These are phyloP conservation scores for Ceraclea dissimilis DNA, from an alignment of 2,888 invertebrate species.

Conservation along the genomic window DNA sequence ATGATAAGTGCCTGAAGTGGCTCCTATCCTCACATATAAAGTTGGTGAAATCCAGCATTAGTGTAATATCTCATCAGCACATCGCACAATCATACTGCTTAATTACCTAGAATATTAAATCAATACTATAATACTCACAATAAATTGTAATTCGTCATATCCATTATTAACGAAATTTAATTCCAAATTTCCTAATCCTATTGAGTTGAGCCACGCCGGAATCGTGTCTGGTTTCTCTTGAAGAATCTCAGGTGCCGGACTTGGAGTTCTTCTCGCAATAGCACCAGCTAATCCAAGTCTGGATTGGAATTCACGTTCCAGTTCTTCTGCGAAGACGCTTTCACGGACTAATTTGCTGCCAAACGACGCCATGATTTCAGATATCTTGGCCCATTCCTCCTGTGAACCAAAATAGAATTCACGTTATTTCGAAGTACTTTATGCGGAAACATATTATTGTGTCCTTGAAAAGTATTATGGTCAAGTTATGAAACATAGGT, in stretches of 20 bases:
- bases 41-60: too few species aligned
- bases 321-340: conserved; percentile 69
- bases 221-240: conserved; percentile 50
- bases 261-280: conserved; percentile 18
- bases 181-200: conserved; percentile 77
- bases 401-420: conserved; percentile 34
- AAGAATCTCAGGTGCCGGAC: conserved; percentile 31
- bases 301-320: conserved; percentile 72
- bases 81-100: too few species aligned
- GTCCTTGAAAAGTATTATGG: too few species aligned
- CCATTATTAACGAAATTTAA: conserved; percentile 79
- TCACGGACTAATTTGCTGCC: conserved; percentile 75
- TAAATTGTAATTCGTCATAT: conserved; percentile 84
- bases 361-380: conserved; percentile 91
- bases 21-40: too few species aligned
- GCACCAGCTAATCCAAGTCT: conserved; percentile 51
- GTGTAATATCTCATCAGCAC: too few species aligned
- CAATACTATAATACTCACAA: conserved; percentile 75
- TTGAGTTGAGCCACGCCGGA: conserved; percentile 70
- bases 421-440: too few species aligned
- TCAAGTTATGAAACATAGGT: too few species aligned
- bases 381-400: conserved; percentile 95
- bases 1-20: too few species aligned
- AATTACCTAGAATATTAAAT: too few species aligned
- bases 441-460: too few species aligned